A percentile compares a stretch with the other conserved stretches of the same genome.
Conservation (phyloP, 1,140 invertebrate species). For the Orussus abietinus region DNA sequence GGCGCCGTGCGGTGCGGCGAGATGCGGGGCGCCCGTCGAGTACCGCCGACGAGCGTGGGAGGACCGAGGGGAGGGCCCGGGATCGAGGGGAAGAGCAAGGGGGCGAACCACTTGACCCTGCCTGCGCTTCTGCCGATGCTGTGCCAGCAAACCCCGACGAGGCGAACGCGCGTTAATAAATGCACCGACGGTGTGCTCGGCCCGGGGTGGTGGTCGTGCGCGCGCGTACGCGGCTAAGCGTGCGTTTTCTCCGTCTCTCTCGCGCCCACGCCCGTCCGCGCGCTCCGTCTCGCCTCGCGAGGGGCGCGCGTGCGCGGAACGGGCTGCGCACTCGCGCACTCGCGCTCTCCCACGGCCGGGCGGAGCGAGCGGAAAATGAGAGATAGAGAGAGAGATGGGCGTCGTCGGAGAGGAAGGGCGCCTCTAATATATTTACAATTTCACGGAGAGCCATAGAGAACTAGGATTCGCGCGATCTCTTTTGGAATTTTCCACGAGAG, state of each 20-base stretch:
- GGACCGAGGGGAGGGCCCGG: constrained; percentile 16
- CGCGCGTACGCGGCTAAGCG: constrained; percentile 12
- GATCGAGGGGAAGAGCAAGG: constrained; percentile 7
- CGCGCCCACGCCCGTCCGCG: not conserved
- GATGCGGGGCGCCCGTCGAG: constrained; percentile 5
- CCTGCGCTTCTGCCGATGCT: constrained; percentile 32
- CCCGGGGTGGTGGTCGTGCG: no score
- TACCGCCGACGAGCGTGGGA: constrained; percentile 11
- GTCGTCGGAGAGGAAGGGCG: not conserved
- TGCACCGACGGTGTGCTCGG: constrained; percentile 24
- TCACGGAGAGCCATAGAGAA: constrained; percentile 30
- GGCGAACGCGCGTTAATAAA: constrained; percentile 42
- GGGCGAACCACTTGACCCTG: constrained; percentile 43
- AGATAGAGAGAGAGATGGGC: not conserved
- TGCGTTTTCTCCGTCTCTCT: constrained; percentile 11
- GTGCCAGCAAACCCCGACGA: constrained; percentile 32
- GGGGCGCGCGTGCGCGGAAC: constrained; percentile 2
- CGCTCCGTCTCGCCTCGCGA: not conserved
- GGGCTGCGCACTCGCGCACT: constrained; percentile 15
- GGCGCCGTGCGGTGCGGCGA: not conserved
- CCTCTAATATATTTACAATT: constrained; percentile 42
- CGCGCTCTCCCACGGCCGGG: constrained; percentile 19
- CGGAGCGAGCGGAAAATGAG: not conserved
- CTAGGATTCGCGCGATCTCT: no score
- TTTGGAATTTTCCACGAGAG: no score